phyloP scores from a whole-genome alignment of 2,113 vertebrate genomes.

The Casuarius casuarius region DNA sequence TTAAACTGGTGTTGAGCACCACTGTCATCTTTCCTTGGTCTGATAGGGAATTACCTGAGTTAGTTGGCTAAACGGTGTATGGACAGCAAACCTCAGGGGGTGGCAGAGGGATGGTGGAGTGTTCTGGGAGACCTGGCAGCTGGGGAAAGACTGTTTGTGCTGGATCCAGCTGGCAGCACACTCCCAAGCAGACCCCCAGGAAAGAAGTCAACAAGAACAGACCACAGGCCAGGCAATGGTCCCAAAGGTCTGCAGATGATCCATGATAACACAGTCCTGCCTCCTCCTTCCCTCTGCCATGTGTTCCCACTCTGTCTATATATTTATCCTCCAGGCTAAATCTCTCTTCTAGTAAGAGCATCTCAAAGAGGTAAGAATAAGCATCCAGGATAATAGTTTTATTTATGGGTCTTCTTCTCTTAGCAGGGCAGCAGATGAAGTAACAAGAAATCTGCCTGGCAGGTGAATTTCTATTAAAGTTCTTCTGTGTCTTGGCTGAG shows the following conservation, averaged over 20 bases:
- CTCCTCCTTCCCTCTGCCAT: neutral
- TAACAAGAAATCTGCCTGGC: constrained; percentile 21
- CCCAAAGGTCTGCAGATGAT: neutral
- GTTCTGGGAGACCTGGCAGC: neutral
- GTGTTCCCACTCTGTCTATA: neutral
- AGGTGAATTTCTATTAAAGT: constrained; percentile 42
- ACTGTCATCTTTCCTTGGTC: neutral
- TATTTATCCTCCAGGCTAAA: neutral
- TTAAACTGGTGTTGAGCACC: neutral
- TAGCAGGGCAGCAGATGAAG: constrained; percentile 1
- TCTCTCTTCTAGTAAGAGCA: neutral
- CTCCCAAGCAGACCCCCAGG: neutral
- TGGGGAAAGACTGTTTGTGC: neutral
- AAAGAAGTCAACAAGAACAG: neutral
- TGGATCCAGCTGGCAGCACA: neutral
- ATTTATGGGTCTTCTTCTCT: constrained; percentile 2
- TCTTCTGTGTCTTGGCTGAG: neutral
- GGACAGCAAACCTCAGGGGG: neutral
- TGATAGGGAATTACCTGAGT: neutral
- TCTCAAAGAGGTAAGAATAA: constrained; percentile 5
- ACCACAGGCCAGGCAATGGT: rapidly evolving
- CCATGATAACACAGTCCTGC: neutral
- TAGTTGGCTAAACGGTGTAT: neutral
- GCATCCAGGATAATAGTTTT: neutral
- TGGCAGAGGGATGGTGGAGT: neutral